These are phyloP conservation scores for Actinemys pallida DNA, from an alignment of 2,113 vertebrate genomes.

Conservation along the genomic window DNA sequence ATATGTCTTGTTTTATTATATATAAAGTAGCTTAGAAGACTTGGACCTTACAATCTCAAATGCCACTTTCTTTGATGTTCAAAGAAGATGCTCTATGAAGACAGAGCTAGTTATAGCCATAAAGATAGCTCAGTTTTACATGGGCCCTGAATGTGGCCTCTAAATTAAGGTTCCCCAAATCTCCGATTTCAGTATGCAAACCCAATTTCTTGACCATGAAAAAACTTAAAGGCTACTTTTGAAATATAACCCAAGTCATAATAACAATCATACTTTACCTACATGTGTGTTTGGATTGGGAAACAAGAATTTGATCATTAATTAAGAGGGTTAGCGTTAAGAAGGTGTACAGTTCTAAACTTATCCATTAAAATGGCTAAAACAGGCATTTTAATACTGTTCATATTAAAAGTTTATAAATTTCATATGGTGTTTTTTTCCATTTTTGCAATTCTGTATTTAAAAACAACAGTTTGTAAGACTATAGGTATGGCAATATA, in stretches of 20 bases:
- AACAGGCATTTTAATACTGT: background rate
- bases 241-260: background rate
- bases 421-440: background rate
- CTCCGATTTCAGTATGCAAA: background rate
- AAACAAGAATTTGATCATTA: background rate
- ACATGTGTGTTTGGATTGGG: fast-evolving
- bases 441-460: background rate
- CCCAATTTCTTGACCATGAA: background rate
- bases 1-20: background rate
- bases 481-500: background rate
- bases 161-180: background rate
- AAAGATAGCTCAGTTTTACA: background rate
- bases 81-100: background rate
- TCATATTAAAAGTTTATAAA: background rate
- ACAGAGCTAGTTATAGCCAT: background rate
- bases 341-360: background rate
- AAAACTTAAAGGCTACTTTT: background rate
- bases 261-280: background rate
- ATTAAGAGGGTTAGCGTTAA: background rate
- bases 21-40: background rate
- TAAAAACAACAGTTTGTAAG: background rate
- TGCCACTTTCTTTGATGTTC: background rate
- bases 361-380: background rate
- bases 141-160: background rate
- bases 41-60: background rate